Evolutionary conservation across 1,140 invertebrate species (phyloP).

Genomic region (Drosophila novamexicana): DNA sequence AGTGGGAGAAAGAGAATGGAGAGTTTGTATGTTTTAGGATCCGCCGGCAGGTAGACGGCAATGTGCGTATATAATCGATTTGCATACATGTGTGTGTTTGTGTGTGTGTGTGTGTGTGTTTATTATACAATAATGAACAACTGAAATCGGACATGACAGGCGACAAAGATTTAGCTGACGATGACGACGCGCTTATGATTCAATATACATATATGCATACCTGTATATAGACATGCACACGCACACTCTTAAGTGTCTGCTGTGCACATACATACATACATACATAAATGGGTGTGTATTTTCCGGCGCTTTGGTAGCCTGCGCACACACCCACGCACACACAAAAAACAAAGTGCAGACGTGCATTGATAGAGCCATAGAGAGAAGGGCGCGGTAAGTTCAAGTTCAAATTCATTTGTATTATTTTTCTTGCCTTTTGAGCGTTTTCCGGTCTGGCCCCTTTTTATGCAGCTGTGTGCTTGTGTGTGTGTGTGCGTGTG

Average conservation of each 20-base stretch:
- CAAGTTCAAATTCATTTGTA: slow-evolving; percentile 80
- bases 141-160: slow-evolving; percentile 35
- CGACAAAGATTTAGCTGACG: slow-evolving; percentile 36
- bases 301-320: slow-evolving; percentile 39
- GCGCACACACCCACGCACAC: slow-evolving; percentile 31
- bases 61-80: slow-evolving; percentile 16
- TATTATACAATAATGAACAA: slow-evolving; percentile 33
- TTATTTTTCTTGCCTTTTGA: slow-evolving; percentile 46
- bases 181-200: slow-evolving; percentile 27
- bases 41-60: slow-evolving; percentile 31
- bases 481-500: background rate
- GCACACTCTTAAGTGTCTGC: background rate
- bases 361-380: slow-evolving; percentile 1
- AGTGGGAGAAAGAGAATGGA: slow-evolving; percentile 5
- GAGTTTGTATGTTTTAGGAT: slow-evolving; percentile 11
- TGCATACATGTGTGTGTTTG: background rate
- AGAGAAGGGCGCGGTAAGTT: slow-evolving; percentile 64
- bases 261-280: slow-evolving; percentile 4
- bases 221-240: slow-evolving; percentile 5
- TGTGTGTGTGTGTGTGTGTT: slow-evolving; percentile 1
- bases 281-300: slow-evolving; percentile 46
- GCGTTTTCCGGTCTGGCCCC: slow-evolving; percentile 56
- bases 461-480: slow-evolving; percentile 1
- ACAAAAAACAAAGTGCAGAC: slow-evolving; percentile 11
- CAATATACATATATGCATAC: slow-evolving; percentile 17